Conservation (phyloP, 35 echinoderm and acorn worm genomes). For the Apostichopus californicus region DNA sequence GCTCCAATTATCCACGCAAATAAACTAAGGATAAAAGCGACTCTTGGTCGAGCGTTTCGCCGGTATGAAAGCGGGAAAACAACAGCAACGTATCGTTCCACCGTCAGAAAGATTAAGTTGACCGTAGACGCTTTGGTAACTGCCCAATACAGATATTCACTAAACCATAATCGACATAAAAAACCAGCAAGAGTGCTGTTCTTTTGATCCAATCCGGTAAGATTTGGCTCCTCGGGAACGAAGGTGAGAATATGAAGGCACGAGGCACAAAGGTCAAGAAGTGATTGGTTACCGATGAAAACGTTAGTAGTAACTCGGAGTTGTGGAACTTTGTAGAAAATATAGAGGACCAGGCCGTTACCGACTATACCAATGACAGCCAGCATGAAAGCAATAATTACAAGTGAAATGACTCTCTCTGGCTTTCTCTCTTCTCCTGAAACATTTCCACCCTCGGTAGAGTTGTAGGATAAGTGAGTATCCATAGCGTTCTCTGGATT, state of each 20-base stretch:
- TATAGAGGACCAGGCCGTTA: conserved; percentile 34
- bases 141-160: conserved; percentile 63
- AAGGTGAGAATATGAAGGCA: conserved; percentile 41
- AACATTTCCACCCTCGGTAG: too few species aligned
- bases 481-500: too few species aligned
- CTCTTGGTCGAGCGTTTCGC: not conserved
- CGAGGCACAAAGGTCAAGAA: conserved; percentile 63
- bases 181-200: conserved; percentile 27
- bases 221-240: not conserved
- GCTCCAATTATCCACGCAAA: conserved; percentile 55
- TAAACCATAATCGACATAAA: conserved; percentile 58
- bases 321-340: conserved; percentile 22
- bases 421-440: too few species aligned
- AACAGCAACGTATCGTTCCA: conserved; percentile 71
- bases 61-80: conserved; percentile 54
- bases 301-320: conserved; percentile 51
- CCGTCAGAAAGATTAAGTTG: conserved; percentile 63
- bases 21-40: conserved; percentile 20
- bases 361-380: conserved; percentile 53
- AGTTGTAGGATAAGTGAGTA: too few species aligned
- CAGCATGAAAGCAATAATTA: not conserved
- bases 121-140: conserved; percentile 38
- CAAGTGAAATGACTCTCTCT: too few species aligned
- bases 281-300: conserved; percentile 72
- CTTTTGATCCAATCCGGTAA: not conserved